These are phyloP conservation scores for Coptodon bakossiorum DNA, from an alignment of 2,113 vertebrate genomes.

Conservation along the genomic window DNA sequence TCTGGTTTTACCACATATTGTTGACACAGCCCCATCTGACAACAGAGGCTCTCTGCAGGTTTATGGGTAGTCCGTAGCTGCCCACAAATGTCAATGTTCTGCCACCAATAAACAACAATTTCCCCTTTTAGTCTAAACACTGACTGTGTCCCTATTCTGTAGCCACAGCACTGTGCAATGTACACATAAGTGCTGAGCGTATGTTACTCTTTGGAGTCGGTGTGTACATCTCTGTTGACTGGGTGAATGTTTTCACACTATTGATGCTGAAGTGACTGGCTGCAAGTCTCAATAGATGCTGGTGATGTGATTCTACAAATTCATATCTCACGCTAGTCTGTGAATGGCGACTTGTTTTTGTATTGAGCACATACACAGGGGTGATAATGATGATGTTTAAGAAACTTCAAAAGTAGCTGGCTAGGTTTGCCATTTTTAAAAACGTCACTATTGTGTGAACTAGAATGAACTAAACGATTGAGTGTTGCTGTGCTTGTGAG, in stretches of 20 bases:
- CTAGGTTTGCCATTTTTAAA: neutral
- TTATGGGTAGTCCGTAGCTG: accelerated
- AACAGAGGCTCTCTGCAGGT: neutral
- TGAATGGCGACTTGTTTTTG: neutral
- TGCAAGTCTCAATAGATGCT: neutral
- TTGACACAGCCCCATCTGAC: neutral
- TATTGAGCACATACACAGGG: neutral
- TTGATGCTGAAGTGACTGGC: neutral
- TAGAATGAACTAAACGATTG: accelerated
- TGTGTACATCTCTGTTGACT: neutral
- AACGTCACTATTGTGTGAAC: accelerated
- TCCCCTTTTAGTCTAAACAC: neutral
- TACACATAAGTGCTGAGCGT: neutral
- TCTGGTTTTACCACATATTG: neutral
- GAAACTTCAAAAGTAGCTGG: neutral
- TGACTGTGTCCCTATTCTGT: neutral
- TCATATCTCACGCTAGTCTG: neutral
- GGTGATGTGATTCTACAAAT: neutral
- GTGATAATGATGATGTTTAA: neutral
- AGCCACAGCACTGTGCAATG: neutral
- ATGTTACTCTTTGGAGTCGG: neutral
- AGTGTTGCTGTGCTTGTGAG: neutral
- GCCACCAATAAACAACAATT: neutral
- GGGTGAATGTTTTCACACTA: accelerated
- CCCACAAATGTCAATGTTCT: accelerated